Conservation (phyloP, 2,888 invertebrate species). For the Amphipoea lucens region DNA sequence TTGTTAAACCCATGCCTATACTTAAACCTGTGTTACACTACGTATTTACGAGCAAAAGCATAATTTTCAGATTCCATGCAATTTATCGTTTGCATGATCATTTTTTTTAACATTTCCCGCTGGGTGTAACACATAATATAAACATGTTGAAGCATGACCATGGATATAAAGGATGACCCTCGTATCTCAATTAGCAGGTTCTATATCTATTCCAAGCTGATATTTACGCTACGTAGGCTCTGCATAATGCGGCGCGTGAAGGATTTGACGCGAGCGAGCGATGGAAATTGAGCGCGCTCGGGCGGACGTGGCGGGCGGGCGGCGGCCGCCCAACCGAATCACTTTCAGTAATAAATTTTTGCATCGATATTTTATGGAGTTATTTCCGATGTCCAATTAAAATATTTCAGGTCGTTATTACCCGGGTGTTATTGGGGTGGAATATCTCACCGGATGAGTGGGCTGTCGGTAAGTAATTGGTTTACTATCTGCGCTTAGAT, state of each 20-base stretch:
- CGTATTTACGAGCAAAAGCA: background rate
- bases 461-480: conserved; percentile 8
- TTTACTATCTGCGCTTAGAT: background rate
- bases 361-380: conserved; percentile 40
- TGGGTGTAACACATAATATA: background rate
- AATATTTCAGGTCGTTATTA: conserved; percentile 23
- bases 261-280: conserved; percentile 43
- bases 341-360: conserved; percentile 55
- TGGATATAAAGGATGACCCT: background rate
- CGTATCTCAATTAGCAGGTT: conserved; percentile 34
- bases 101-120: background rate
- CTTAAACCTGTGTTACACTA: background rate
- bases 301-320: conserved; percentile 42
- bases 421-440: conserved; percentile 20
- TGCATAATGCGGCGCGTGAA: conserved; percentile 44
- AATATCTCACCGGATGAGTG: conserved; percentile 17
- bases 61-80: background rate
- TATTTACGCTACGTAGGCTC: conserved; percentile 48
- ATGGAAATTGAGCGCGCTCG: conserved; percentile 57
- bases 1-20: background rate
- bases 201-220: conserved; percentile 53
- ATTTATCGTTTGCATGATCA: background rate
- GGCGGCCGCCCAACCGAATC: conserved; percentile 43
- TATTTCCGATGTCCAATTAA: conserved; percentile 45
- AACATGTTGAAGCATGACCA: background rate